Evolutionary conservation across 2,797 vertebrate genomes (phyloP).

Genomic region (Rhabdomys pumilio): DNA sequence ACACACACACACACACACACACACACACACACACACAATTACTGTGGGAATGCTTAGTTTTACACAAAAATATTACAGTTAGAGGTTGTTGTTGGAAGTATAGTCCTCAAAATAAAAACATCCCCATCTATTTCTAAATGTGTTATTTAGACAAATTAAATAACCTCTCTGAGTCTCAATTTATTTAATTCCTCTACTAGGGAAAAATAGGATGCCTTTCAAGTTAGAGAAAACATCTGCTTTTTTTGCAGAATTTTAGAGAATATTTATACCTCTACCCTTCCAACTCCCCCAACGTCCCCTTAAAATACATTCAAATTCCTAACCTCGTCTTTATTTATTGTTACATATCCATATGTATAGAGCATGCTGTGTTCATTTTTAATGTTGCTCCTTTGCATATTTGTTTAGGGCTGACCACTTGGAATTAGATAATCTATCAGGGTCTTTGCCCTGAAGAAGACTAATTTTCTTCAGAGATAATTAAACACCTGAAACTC

Average conservation of each 20-base stretch:
- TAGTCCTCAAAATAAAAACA: not conserved
- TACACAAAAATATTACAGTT: not conserved
- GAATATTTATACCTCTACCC: not conserved
- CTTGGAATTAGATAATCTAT: not conserved
- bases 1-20: not conserved
- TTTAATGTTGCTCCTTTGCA: not conserved
- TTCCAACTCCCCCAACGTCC: no score
- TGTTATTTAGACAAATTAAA: not conserved
- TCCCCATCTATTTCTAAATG: not conserved
- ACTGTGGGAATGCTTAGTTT: not conserved
- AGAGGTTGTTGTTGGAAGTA: not conserved
- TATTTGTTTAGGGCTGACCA: not conserved
- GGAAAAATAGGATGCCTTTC: not conserved
- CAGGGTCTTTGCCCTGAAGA: not conserved
- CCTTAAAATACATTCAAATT: no score
- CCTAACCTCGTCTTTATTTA: not conserved
- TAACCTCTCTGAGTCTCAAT: not conserved
- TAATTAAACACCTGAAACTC: not conserved
- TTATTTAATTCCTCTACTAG: not conserved
- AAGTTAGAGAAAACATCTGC: not conserved
- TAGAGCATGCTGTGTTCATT: not conserved
- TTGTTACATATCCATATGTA: not conserved
- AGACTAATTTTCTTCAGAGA: not conserved
- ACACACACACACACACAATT: not conserved
- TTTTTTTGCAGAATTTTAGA: not conserved